phyloP scores from a whole-genome alignment of 92 coral and sea anemone species.

The Parazoanthus swiftii region DNA sequence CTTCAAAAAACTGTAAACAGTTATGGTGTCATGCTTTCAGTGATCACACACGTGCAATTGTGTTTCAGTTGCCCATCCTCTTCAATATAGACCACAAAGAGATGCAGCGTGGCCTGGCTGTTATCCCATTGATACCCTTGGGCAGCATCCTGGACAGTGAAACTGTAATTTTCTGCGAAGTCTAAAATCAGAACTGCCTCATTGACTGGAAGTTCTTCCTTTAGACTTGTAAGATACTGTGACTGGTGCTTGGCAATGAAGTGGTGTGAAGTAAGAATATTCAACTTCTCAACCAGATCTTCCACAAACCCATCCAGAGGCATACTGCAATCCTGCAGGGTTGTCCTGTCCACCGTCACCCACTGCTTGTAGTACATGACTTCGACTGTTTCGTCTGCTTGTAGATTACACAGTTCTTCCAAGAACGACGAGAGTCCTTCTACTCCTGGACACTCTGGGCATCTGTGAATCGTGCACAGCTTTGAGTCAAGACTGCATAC shows the following conservation, averaged over 20 bases:
- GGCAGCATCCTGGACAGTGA: too few species aligned
- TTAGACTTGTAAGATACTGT: constrained; percentile 5
- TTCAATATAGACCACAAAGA: too few species aligned
- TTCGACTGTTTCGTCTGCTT: constrained; percentile 6
- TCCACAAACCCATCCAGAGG: background rate
- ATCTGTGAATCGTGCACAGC: background rate
- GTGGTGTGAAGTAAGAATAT: constrained; percentile 20
- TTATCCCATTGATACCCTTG: too few species aligned
- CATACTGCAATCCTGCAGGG: background rate
- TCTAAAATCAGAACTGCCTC: too few species aligned
- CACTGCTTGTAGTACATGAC: background rate
- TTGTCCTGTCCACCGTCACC: background rate
- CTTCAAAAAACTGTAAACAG: too few species aligned
- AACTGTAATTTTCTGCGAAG: too few species aligned
- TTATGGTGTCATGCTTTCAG: too few species aligned
- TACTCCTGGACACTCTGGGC: constrained; percentile 2
- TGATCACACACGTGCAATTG: too few species aligned
- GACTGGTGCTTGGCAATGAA: constrained; percentile 24
- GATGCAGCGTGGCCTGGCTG: too few species aligned
- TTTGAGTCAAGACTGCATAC: background rate
- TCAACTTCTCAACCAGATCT: background rate
- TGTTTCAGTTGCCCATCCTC: too few species aligned
- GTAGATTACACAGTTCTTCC: background rate
- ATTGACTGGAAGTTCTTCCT: constrained; percentile 6
- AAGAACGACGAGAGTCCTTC: constrained; percentile 10